A percentile compares a stretch with the other conserved stretches of the same genome.
phyloP scores from a whole-genome alignment of 2,113 vertebrate genomes.

The Penelope pileata region DNA sequence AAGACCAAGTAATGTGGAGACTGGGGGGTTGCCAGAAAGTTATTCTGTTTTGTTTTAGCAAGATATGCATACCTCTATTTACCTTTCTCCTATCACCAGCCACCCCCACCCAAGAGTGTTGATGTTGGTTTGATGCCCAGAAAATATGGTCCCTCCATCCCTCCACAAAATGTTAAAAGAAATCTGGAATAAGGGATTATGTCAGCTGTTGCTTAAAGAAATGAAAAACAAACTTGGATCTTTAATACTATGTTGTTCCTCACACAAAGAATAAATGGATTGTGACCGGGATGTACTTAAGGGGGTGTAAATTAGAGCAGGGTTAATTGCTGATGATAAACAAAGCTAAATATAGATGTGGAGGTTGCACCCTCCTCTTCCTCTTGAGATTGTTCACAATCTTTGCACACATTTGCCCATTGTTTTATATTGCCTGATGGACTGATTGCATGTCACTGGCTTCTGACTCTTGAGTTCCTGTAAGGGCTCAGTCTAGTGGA shows the following conservation, averaged over 20 bases:
- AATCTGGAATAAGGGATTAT: conserved; percentile 35
- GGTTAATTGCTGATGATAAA: neutral
- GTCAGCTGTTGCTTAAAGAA: conserved; percentile 28
- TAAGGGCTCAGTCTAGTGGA: neutral
- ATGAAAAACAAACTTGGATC: conserved; percentile 20
- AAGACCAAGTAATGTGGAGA: neutral
- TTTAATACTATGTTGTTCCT: conserved; percentile 5
- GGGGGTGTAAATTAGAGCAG: neutral
- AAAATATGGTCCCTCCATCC: neutral
- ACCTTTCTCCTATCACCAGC: conserved; percentile 18
- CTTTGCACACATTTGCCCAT: neutral
- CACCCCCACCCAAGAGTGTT: neutral
- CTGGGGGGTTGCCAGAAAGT: neutral
- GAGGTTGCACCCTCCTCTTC: neutral
- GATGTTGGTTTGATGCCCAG: conserved; percentile 50
- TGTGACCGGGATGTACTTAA: neutral
- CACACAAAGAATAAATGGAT: neutral
- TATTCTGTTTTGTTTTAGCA: neutral
- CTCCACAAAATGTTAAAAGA: conserved; percentile 12
- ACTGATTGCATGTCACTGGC: neutral
- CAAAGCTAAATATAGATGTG: neutral
- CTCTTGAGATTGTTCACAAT: neutral
- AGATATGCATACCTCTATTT: neutral
- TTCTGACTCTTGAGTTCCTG: neutral
- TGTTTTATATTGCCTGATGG: neutral